A percentile compares a stretch with the other conserved stretches of the same genome.
Evolutionary conservation across 2,797 vertebrate species (phyloP).

Genomic region (Rhynchotus rufescens): DNA sequence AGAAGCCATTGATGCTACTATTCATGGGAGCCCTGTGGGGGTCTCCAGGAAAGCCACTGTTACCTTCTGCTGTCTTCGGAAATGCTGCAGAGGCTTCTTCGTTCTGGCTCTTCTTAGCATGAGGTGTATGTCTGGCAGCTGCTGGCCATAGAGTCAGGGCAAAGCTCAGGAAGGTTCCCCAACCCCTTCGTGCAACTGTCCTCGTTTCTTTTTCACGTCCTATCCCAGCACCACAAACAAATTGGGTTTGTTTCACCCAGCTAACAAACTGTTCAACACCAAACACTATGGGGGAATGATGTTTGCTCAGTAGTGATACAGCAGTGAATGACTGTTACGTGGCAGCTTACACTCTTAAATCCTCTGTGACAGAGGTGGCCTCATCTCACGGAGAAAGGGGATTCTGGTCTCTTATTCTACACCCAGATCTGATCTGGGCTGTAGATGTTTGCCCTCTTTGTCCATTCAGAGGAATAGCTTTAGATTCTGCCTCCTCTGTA

Average conservation of each 20-base stretch:
- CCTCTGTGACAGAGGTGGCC: not conserved
- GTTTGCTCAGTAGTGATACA: not conserved
- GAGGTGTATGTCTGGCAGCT: not conserved
- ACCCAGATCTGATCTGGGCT: not conserved
- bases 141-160: not conserved
- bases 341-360: not conserved
- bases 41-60: not conserved
- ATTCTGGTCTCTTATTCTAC: not conserved
- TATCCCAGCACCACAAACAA: not conserved
- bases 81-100: not conserved
- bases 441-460: not conserved
- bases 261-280: not conserved
- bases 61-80: not conserved
- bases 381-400: not conserved
- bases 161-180: not conserved
- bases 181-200: not conserved
- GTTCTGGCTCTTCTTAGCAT: not conserved
- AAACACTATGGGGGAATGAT: not conserved
- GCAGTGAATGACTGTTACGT: not conserved
- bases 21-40: not conserved
- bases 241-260: not conserved
- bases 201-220: not conserved
- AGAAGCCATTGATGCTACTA: not conserved
- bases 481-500: not conserved
- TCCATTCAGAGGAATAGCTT: not conserved